Base-by-base conservation (phyloP, 2,888 invertebrate species). In the Pristionchus fissidentatus region DNA sequence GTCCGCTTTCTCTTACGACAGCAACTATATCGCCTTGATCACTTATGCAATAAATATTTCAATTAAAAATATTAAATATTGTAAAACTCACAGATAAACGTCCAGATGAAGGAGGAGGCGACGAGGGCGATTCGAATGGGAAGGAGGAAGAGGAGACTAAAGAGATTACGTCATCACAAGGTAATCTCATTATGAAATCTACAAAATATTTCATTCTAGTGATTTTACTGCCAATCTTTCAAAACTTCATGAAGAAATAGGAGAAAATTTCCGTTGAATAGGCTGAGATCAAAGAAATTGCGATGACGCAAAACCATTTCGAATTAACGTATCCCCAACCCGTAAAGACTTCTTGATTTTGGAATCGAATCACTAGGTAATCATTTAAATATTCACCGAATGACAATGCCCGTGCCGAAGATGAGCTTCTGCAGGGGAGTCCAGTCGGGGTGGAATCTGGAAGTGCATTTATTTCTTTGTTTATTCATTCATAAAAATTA, bases 81-180 rank as follows among this genome's bases (percentile, higher is more conserved):
- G n/a, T 55, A 55, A 62, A 32, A 2, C 70, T 70, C 26, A 70
- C 70, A 77, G 2, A 77, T 77, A 32, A 77, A 77, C 49, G 49
- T 8, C 75, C 75, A 77, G 49, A 77, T 22, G 49, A 77, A 77
- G 19, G 75, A 77, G 3, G 75, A 49, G 15, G 49, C 49, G 2
- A 77, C 75, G 75, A 77, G 75, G 5, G 49, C 49, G 22, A 77
- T 46, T 32, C 75, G 75, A 13, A 77, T 77, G 22, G 75, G 75
- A 41, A 77, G 41, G 75, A 77, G 35, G 75, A 77, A 8, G 19
- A 49, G 32, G 46, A 77, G 2, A 49, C 75, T 77, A n/a, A 19
- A 77, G 29, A 62, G 35, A 29, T 13, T 13, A 29, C 3, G 4
- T 62, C 19, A 32, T 32, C 5, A 10, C 49, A 49, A 13, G 19